Conservation (phyloP, 2,113 vertebrate species). For the Axis porcinus region DNA sequence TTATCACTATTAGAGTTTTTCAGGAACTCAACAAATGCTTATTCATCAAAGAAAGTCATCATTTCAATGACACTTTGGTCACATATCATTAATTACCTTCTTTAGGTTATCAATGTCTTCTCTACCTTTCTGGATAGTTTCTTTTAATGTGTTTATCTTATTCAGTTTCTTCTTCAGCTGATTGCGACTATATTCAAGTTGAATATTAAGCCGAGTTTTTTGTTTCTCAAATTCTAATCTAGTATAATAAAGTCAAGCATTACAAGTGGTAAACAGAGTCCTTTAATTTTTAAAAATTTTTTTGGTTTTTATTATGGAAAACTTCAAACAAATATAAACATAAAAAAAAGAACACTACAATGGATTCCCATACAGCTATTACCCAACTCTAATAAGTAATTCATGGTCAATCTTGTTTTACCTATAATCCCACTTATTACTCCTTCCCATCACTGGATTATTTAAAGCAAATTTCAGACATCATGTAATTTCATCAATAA, state of each 20-base stretch:
- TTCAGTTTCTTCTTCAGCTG: conserved; percentile 83
- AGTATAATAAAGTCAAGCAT: conserved; percentile 55
- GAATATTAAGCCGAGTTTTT: conserved; percentile 82
- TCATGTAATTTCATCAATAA: neutral
- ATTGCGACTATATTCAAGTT: conserved; percentile 87
- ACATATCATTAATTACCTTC: conserved; percentile 78
- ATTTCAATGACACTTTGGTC: neutral
- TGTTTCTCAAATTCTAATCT: conserved; percentile 95
- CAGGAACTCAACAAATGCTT: neutral
- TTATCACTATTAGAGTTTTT: neutral
- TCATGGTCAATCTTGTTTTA: neutral
- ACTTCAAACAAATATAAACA: neutral
- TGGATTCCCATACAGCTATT: neutral
- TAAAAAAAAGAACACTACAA: neutral
- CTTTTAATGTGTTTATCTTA: conserved; percentile 75
- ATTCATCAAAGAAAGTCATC: neutral
- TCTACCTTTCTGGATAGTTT: conserved; percentile 80
- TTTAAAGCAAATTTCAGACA: neutral
- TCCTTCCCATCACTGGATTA: neutral
- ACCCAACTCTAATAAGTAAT: neutral
- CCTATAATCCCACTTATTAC: neutral
- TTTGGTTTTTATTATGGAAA: neutral
- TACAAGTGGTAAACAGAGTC: neutral
- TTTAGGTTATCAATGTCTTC: conserved; percentile 73
- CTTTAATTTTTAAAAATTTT: neutral